Evolutionary conservation across 2,797 vertebrate species (phyloP).

Genomic region (Sebastes reedi): DNA sequence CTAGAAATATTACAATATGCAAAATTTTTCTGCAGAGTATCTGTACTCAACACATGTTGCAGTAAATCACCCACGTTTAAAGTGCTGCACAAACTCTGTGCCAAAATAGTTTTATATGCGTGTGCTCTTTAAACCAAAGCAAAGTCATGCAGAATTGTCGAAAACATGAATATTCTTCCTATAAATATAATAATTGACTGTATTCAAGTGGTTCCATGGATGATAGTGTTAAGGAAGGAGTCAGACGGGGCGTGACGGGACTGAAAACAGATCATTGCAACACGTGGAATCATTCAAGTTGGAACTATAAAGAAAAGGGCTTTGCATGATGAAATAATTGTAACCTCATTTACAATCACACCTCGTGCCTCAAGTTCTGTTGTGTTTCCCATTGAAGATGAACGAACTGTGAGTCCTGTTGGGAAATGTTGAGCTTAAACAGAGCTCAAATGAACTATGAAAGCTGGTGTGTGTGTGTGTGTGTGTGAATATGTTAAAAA

Average conservation of each 20-base stretch:
- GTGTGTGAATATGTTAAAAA: neutral
- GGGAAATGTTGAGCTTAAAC: conserved; percentile 36
- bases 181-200: neutral
- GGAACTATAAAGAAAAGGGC: conserved; percentile 41
- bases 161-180: neutral
- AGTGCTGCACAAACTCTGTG: neutral
- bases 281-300: conserved; percentile 55
- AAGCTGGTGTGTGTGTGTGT: neutral
- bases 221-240: neutral
- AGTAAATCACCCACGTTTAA: conserved; percentile 5
- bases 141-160: neutral
- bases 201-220: neutral
- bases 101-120: neutral
- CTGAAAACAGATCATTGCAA: conserved; percentile 39
- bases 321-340: conserved; percentile 64
- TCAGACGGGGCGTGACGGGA: conserved; percentile 6
- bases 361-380: conserved; percentile 7
- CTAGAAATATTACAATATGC: neutral
- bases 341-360: conserved; percentile 54
- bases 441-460: conserved; percentile 33
- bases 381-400: conserved; percentile 20
- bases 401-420: conserved; percentile 12
- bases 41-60: neutral
- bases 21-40: neutral
- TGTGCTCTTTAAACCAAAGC: neutral